Conservation (phyloP, 2,113 vertebrate species). For the Dromiciops gliroides region DNA sequence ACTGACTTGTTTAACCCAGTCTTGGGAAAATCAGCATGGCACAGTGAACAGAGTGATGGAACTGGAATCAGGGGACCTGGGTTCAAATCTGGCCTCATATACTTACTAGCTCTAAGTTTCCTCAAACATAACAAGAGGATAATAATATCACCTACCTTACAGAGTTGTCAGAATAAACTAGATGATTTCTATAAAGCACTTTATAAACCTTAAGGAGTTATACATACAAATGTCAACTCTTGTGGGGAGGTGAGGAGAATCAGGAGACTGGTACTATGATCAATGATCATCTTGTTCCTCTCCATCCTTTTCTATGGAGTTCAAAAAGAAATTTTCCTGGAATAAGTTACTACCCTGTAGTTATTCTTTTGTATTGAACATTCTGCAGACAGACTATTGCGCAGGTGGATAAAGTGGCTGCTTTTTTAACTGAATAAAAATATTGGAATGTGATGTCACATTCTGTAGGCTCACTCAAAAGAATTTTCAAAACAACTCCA, state of each 20-base stretch:
- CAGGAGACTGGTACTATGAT: not conserved
- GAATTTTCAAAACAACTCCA: not conserved
- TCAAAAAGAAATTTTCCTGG: not conserved
- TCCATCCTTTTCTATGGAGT: not conserved
- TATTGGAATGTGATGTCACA: not conserved
- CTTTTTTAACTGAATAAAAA: not conserved
- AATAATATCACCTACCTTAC: not conserved
- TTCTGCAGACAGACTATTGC: not conserved
- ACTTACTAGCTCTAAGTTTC: not conserved
- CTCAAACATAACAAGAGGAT: not conserved
- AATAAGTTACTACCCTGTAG: not conserved
- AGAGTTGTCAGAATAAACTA: not conserved
- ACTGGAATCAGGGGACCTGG: not conserved
- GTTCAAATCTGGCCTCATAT: not conserved
- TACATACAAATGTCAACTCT: not conserved
- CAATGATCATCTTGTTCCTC: not conserved
- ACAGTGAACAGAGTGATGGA: not conserved
- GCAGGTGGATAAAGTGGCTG: not conserved
- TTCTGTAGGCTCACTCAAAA: not conserved
- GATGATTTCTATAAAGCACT: not conserved
- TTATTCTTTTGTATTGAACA: not conserved
- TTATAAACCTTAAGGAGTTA: not conserved
- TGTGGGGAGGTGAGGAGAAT: not conserved
- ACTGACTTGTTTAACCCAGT: too few species aligned
- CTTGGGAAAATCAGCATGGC: not conserved